Evolutionary conservation across 2,888 invertebrate species (phyloP).

Genomic region (Diaperis boleti): DNA sequence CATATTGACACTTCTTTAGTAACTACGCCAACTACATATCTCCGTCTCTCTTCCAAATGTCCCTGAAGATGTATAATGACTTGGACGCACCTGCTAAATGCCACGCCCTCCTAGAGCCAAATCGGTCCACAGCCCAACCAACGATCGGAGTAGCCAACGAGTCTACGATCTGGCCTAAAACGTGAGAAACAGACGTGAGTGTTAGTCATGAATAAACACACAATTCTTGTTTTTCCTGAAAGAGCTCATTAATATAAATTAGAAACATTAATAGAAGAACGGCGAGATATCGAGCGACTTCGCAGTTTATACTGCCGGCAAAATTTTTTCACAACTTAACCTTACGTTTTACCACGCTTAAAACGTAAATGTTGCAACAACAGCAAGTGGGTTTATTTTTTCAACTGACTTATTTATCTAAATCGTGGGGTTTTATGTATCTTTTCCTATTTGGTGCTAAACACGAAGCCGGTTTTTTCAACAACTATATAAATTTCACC

Average conservation of each 20-base stretch:
- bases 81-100: conserved; percentile 80
- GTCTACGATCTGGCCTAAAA: conserved; percentile 86
- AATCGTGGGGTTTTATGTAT: conserved; percentile 22
- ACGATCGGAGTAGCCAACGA: conserved; percentile 87
- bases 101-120: conserved; percentile 85
- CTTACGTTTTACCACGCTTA: conserved; percentile 23
- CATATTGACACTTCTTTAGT: too few relatives aligned
- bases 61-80: conserved; percentile 33
- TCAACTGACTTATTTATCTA: conserved; percentile 21
- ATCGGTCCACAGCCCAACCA: conserved; percentile 84
- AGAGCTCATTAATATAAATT: conserved; percentile 33
- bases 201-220: conserved; percentile 20
- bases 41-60: too few relatives aligned
- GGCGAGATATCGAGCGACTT: conserved; percentile 19
- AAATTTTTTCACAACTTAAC: conserved; percentile 26
- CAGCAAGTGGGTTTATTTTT: conserved; percentile 19
- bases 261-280: conserved; percentile 25
- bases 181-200: conserved; percentile 11
- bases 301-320: conserved; percentile 18
- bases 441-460: conserved; percentile 13
- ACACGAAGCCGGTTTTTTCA: conserved; percentile 23
- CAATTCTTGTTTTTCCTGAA: conserved; percentile 14
- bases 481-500: conserved; percentile 25
- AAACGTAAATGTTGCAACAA: conserved; percentile 9
- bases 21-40: too few relatives aligned